Conservation (phyloP, 2,888 invertebrate species). For the Melinopterus prodromus region DNA sequence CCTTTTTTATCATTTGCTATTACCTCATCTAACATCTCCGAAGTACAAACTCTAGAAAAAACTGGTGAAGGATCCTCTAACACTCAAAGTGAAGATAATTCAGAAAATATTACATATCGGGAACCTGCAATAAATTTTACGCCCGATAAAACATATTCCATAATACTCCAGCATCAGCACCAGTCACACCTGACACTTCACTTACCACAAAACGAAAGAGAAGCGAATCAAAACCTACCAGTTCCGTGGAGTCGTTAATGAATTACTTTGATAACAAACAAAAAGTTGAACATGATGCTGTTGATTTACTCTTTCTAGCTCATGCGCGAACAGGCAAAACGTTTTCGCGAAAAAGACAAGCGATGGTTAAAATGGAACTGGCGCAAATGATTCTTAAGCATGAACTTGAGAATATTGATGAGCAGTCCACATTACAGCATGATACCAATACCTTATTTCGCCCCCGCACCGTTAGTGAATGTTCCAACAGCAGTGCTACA, state of each 20-base stretch:
- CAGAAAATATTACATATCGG: neutral
- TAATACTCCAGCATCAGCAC: neutral
- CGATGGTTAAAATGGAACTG: neutral
- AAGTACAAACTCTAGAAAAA: neutral
- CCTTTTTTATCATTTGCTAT: slow-evolving; percentile 23
- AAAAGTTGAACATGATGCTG: neutral
- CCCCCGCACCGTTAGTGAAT: neutral
- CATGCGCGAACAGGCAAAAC: slow-evolving; percentile 4
- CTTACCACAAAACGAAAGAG: neutral
- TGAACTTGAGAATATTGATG: neutral
- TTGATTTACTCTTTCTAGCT: slow-evolving; percentile 5
- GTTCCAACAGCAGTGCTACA: neutral
- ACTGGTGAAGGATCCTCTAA: neutral
- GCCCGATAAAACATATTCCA: neutral
- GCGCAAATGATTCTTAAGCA: neutral
- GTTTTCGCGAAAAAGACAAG: neutral
- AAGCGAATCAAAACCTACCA: neutral
- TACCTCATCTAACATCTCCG: neutral
- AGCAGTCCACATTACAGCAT: neutral
- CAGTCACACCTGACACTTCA: neutral
- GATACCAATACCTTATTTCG: neutral
- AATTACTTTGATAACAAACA: neutral
- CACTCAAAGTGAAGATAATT: neutral
- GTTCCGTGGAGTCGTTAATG: neutral
- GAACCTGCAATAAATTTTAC: neutral